phyloP scores from a whole-genome alignment of 1,140 invertebrate species.

The Cotesia glomerata region DNA sequence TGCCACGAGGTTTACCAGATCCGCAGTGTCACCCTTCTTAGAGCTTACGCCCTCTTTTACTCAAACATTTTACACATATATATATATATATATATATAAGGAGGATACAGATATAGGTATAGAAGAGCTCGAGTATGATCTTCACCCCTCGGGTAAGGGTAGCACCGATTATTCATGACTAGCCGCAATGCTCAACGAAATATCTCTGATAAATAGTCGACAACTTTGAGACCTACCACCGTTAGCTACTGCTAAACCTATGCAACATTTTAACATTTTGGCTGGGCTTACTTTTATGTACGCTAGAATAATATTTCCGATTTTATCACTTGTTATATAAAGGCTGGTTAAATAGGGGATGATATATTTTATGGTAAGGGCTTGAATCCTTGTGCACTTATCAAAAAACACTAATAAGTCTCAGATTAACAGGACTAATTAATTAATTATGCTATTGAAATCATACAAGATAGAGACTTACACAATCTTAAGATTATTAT shows the following conservation, averaged over 20 bases:
- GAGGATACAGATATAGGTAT: not conserved
- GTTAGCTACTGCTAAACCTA: not conserved
- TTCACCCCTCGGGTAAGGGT: not conserved
- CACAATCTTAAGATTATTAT: too few relatives aligned
- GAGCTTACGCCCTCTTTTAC: not conserved
- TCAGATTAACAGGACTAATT: too few relatives aligned
- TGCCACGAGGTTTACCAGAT: slow-evolving; percentile 25
- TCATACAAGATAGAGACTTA: too few relatives aligned
- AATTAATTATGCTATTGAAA: too few relatives aligned
- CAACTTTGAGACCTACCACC: slow-evolving; percentile 7
- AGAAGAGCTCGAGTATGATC: not conserved
- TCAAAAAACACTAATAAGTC: too few relatives aligned
- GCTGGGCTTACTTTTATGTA: not conserved
- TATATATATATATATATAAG: not conserved
- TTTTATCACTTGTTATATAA: too few relatives aligned
- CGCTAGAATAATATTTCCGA: not conserved
- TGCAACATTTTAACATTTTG: slow-evolving; percentile 7
- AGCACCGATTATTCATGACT: slow-evolving; percentile 34
- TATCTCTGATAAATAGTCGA: slow-evolving; percentile 35
- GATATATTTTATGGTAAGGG: too few relatives aligned
- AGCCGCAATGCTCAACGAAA: slow-evolving; percentile 34
- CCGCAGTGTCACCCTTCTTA: slow-evolving; percentile 21
- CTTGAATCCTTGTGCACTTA: too few relatives aligned
- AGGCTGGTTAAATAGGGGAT: too few relatives aligned
- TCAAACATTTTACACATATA: not conserved